Evolutionary conservation across 2,888 invertebrate species (phyloP), one percentile per base, ranked within the genome.

Genomic region (Eupithecia dodoneata): DNA sequence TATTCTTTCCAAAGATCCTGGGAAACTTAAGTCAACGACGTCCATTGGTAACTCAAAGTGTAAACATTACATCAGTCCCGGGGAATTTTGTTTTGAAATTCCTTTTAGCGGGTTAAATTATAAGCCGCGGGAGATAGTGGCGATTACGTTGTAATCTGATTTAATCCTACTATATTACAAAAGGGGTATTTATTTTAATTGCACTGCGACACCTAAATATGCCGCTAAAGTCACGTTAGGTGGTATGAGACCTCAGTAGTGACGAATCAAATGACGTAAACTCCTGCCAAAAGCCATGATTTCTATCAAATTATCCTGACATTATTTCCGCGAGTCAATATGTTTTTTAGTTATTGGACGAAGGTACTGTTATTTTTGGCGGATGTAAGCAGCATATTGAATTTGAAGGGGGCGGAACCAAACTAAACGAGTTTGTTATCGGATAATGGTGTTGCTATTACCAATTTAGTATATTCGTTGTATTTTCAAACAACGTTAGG

Each of bases 11-110:
- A 80, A 79, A 85, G 81, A 79, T 86, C 87, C 87, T 87, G 84
- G 80, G 83, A 79, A 81, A 82, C 81, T 81, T 82, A 82, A 87
- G 87, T 88, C 86, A 88, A 85, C 83, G 87, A 87, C 87, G 84
- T 83, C 76, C 79, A 80, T 75, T 81, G 84, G 80, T 83, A 85
- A 85, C 83, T 85, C 78, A 77, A 82, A 85, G 83, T 82, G 84
- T 87, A 87, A 89, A 89, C 85, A 86, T 83, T 79, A 82, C 76
- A 70, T 71, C 47, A 74, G 75, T 73, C 49, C 18, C 74, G 84
- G 59, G 72, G 76, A 76, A 84, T 88, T 86, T 81, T 83, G 85
- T 86, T 87, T 87, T 80, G 79, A 77, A 83, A 80, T 83, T 83
- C 81, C 81, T 82, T 81, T 82, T 82, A 81, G 81, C 59, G 71